Conservation (phyloP, 2,113 vertebrate species). For the Cathartes aura region DNA sequence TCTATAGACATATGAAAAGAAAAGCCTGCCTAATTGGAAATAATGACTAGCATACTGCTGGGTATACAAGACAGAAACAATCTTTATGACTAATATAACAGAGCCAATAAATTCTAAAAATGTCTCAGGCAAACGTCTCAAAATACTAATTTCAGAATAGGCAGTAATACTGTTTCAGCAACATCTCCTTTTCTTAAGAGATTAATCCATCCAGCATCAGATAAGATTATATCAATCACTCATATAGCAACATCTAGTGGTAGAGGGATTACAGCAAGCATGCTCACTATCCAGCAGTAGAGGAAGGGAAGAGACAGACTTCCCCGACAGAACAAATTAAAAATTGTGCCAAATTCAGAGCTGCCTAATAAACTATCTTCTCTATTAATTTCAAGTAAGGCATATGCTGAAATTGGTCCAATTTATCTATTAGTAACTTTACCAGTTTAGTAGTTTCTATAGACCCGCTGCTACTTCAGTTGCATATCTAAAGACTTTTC, state of each 20-base stretch:
- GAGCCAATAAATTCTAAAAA: constrained; percentile 21
- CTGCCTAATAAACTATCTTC: neutral
- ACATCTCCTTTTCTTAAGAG: neutral
- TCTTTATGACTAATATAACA: neutral
- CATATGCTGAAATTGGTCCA: neutral
- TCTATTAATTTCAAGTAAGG: neutral
- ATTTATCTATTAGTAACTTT: neutral
- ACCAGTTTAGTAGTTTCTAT: neutral
- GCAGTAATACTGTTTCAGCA: neutral
- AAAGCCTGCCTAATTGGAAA: neutral
- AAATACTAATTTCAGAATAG: neutral
- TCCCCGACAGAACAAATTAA: neutral
- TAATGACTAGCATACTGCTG: neutral
- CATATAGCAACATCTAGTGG: constrained; percentile 56
- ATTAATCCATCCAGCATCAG: neutral
- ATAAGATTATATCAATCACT: constrained; percentile 30
- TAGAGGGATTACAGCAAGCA: neutral
- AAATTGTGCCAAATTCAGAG: neutral
- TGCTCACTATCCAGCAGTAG: neutral
- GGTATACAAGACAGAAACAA: neutral
- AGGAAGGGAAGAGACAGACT: neutral
- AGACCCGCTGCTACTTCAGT: neutral
- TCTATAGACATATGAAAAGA: neutral
- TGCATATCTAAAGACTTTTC: neutral
- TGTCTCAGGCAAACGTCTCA: neutral